Evolutionary conservation across 2,797 vertebrate species (phyloP).

Genomic region (Lacerta viridis): DNA sequence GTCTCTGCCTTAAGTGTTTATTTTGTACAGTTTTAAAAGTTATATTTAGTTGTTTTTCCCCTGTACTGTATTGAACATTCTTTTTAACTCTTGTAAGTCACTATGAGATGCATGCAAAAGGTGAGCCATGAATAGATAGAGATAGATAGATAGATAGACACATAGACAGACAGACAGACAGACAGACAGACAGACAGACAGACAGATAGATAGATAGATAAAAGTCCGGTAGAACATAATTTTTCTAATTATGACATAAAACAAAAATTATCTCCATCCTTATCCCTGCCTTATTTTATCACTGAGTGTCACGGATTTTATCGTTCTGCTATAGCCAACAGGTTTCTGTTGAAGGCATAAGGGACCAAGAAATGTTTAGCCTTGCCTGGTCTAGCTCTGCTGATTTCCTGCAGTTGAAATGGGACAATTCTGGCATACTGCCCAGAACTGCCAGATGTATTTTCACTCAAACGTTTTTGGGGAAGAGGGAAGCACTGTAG

Average conservation of each 20-base stretch:
- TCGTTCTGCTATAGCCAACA: neutral
- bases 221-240: neutral
- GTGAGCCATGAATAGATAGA: too few relatives aligned
- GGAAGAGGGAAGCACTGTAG: neutral
- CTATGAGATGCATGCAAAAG: too few relatives aligned
- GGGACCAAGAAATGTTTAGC: neutral
- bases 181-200: too few relatives aligned
- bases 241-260: neutral
- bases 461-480: slow-evolving; percentile 8
- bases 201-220: too few relatives aligned
- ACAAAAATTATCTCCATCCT: neutral
- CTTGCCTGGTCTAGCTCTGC: slow-evolving; percentile 1
- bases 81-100: too few relatives aligned
- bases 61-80: too few relatives aligned
- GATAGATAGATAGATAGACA: too few relatives aligned
- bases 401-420: slow-evolving; percentile 35
- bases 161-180: too few relatives aligned
- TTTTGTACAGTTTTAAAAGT: too few relatives aligned
- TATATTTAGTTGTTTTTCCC: too few relatives aligned
- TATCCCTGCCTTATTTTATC: neutral
- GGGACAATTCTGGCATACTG: slow-evolving; percentile 21
- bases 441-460: slow-evolving; percentile 18
- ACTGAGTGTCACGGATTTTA: neutral
- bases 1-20: too few relatives aligned
- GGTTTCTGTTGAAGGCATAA: slow-evolving; percentile 26